phyloP scores from a whole-genome alignment of 2,797 vertebrate species.

The Cossypha niveicapilla region DNA sequence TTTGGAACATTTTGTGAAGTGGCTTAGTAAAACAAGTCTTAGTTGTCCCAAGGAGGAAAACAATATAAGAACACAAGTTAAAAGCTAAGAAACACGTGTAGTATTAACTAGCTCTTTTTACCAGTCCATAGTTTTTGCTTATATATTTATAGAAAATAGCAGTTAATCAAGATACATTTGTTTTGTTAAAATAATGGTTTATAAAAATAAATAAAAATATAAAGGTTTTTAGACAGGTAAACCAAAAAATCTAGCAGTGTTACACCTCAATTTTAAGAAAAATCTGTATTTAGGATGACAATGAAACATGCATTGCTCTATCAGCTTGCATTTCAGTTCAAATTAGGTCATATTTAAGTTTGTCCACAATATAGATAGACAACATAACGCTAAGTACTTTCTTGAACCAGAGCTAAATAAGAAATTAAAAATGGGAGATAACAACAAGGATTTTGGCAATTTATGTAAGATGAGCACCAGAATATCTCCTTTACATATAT shows the following conservation, averaged over 20 bases:
- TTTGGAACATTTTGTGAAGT: background rate
- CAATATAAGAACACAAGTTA: background rate
- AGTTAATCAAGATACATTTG: background rate
- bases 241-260: background rate
- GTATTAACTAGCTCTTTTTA: background rate
- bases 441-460: background rate
- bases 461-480: background rate
- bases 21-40: background rate
- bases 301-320: background rate
- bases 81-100: background rate
- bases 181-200: background rate
- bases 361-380: background rate
- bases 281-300: background rate
- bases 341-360: background rate
- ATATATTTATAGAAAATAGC: background rate
- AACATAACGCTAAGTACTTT: background rate
- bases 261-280: background rate
- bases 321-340: background rate
- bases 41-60: background rate
- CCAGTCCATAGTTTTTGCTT: background rate
- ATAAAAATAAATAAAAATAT: background rate
- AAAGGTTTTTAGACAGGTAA: background rate
- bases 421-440: background rate
- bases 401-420: background rate
- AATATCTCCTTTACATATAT: background rate